phyloP scores from a whole-genome alignment of 2,797 vertebrate species.

The Falco columbarius region DNA sequence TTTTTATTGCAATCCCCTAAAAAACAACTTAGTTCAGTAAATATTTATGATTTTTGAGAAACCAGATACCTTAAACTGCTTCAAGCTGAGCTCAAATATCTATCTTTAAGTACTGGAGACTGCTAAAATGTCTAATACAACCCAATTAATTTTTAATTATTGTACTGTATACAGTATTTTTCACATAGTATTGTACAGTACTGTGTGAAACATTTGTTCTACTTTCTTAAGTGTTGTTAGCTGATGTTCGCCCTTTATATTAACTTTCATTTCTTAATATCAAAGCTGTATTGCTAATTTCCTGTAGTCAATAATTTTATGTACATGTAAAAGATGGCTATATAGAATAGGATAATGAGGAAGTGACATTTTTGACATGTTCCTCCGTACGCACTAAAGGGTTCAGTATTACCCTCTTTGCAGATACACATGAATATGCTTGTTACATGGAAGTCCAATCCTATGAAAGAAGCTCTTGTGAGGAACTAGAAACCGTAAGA shows the following conservation, averaged over 20 bases:
- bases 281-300: neutral
- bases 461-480: constrained; percentile 8
- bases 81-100: neutral
- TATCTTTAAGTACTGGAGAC: neutral
- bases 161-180: too few relatives aligned
- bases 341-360: neutral
- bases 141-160: neutral
- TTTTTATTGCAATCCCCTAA: neutral
- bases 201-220: neutral
- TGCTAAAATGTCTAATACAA: neutral
- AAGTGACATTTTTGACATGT: neutral
- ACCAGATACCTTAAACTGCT: neutral
- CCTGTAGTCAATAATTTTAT: neutral
- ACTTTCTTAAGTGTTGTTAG: neutral
- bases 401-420: neutral
- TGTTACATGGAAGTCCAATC: neutral
- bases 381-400: neutral
- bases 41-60: neutral
- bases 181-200: neutral
- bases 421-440: neutral
- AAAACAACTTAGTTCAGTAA: neutral
- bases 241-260: neutral
- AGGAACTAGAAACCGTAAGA: neutral
- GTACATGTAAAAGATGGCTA: neutral
- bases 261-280: neutral